Evolutionary conservation across 2,888 invertebrate species (phyloP), one percentile per base, ranked within the genome.

Genomic region (Steinernema carpocapsae): DNA sequence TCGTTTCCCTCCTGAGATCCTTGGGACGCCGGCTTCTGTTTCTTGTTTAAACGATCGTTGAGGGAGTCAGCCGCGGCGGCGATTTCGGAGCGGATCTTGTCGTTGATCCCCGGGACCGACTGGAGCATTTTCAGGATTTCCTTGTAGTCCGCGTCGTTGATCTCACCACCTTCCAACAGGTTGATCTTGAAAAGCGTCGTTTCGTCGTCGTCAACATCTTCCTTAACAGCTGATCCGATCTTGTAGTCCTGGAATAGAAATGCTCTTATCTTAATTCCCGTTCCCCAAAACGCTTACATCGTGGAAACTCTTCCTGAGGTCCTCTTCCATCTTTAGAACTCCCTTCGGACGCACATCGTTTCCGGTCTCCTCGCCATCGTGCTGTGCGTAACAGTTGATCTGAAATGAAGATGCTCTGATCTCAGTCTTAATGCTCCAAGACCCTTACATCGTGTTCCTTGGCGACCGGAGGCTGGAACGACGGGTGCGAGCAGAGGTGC

Each of bases 401-500:
- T n/a, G n/a, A n/a, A n/a, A n/a, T n/a, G n/a, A n/a, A n/a, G n/a
- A n/a, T n/a, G n/a, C n/a, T n/a, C n/a, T n/a, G n/a, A n/a, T n/a
- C n/a, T n/a, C n/a, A n/a, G n/a, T n/a, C n/a, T n/a, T n/a, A n/a
- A n/a, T n/a, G n/a, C n/a, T n/a, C n/a, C n/a, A n/a, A n/a, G n/a
- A n/a, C n/a, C n/a, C n/a, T n/a, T n/a, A n/a, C n/a, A 37, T 84
- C 77, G 64, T 82, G 76, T 71, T 83, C 79, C 48, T 81, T 79
- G 46, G 79, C 76, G 87, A 85, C 87, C 56, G 75, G 48, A 17
- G 77, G 72, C 64, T 77, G 76, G 73, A 83, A 99, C 77, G 92
- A 92, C 0, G 96, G 95, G 90, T 97, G 96, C 45, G 91, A 90
- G 87, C 99, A 99, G 0, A 99, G 90, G 12, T 92, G 89, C 0